These are phyloP conservation scores for Geophilus truncorum DNA, from an alignment of 2,888 invertebrate species.

Conservation along the genomic window DNA sequence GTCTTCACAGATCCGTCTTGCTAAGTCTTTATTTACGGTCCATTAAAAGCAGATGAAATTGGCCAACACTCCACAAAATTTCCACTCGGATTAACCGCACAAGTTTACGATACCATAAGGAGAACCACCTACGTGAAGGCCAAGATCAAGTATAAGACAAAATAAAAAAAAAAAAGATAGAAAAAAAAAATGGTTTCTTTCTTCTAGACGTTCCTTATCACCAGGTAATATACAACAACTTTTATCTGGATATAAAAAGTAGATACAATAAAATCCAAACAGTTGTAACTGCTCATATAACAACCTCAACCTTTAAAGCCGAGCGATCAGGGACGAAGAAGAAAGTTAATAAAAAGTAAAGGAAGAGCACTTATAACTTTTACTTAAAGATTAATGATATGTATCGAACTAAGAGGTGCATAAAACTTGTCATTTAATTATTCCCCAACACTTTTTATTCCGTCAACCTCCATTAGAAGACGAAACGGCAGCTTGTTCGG, in stretches of 20 bases:
- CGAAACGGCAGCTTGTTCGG: neutral
- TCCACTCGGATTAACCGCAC: slow-evolving; percentile 9
- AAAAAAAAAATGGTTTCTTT: neutral
- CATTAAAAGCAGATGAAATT: slow-evolving; percentile 13
- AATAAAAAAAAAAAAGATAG: neutral
- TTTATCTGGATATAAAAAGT: neutral
- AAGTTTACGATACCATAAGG: slow-evolving; percentile 11
- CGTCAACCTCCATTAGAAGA: neutral
- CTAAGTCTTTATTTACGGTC: slow-evolving; percentile 17
- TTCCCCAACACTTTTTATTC: neutral
- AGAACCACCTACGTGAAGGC: neutral
- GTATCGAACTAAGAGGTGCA: neutral
- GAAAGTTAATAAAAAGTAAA: too few relatives aligned
- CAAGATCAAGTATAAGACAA: neutral
- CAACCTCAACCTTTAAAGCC: neutral
- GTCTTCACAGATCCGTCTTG: slow-evolving; percentile 1
- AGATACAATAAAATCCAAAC: slow-evolving; percentile 9
- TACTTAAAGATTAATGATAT: neutral
- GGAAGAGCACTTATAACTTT: neutral
- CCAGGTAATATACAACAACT: neutral
- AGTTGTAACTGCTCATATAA: neutral
- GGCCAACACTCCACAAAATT: slow-evolving; percentile 15
- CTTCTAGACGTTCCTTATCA: too few relatives aligned
- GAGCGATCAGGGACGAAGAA: too few relatives aligned
- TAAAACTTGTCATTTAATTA: neutral